A percentile compares a stretch with the other conserved stretches of the same genome.
Evolutionary conservation across 2,113 vertebrate species (phyloP).

Genomic region (Sorex fumeus): DNA sequence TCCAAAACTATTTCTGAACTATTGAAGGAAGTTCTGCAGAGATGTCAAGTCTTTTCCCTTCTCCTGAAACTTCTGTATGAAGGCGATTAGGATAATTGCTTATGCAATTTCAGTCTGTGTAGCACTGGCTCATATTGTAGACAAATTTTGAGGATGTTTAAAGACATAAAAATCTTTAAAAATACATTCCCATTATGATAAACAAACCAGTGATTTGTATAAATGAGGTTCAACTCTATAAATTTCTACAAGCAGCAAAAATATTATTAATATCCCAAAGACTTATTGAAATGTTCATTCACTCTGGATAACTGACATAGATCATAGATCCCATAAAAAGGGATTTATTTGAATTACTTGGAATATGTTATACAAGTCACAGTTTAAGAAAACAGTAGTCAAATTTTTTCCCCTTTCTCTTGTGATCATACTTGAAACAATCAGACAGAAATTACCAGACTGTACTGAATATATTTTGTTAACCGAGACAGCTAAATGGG

Average conservation of each 20-base stretch:
- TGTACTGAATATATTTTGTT: not conserved
- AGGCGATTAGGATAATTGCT: not conserved
- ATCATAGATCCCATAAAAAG: not conserved
- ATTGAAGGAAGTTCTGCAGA: slow-evolving; percentile 3
- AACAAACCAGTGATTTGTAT: not conserved
- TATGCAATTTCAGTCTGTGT: not conserved
- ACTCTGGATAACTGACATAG: not conserved
- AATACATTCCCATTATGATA: no score
- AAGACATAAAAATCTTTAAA: not conserved
- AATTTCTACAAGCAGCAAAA: slow-evolving; percentile 1
- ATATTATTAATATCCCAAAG: slow-evolving; percentile 35
- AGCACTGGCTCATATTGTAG: not conserved
- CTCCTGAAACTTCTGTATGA: not conserved
- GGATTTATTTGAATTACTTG: not conserved
- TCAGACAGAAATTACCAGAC: not conserved
- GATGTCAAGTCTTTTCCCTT: not conserved
- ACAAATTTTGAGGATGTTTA: slow-evolving; percentile 9
- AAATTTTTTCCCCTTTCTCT: not conserved
- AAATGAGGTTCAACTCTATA: slow-evolving; percentile 20
- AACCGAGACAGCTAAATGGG: not conserved
- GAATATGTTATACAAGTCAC: not conserved
- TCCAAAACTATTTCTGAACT: not conserved
- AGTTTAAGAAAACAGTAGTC: slow-evolving; percentile 16
- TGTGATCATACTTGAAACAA: slow-evolving; percentile 6
- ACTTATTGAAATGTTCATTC: not conserved